Evolutionary conservation across 2,888 invertebrate genomes (phyloP), one percentile per base, ranked within the genome.

Genomic region (Drosophila histrio): DNA sequence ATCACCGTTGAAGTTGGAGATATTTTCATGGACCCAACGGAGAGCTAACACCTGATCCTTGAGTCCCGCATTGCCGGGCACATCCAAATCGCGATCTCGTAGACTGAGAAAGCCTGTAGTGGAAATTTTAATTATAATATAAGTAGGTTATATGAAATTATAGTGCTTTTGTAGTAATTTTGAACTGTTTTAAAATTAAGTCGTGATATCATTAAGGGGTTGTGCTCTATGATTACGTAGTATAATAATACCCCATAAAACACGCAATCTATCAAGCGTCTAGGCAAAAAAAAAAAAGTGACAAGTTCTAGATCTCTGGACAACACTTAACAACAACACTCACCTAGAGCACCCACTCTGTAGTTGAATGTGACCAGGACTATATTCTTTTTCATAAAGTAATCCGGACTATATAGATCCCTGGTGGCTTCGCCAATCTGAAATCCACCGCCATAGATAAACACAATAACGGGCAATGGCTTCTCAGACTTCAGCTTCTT

Each of bases 11-110:
- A 93, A 93, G 13, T 82, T 73, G 0, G 74, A 38, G 11, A 92
- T 92, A 73, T 93, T 93, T 11, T 89, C 79, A 54, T 91, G 89
- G 1, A 93, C 81, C 93, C 93, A 93, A 62, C 91, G 90, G n/a
- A 93, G 77, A 1, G 92, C 93, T 81, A 92, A 64, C 1, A 93
- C 89, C 80, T 92, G 91, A 79, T 93, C 93, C 80, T 93, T 93
- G 0, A 93, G 79, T 0, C 92, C 93, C 6, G 93, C 93, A 77
- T 93, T 93, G 1, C 93, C 93, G 1, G 93, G 92, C 21, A 93
- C 91, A 19, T 90, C 90, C n/a, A 93, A 65, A 3, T 91, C 89
- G 5, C 91, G 87, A 79, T 93, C 93, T 47, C 91, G 79, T 0
- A 93, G 81, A 59, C 90, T 91, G n/a, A 93, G 83, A 64, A 93